Evolutionary conservation across 2,888 invertebrate species (phyloP).

Genomic region (Leucophora obtusa): DNA sequence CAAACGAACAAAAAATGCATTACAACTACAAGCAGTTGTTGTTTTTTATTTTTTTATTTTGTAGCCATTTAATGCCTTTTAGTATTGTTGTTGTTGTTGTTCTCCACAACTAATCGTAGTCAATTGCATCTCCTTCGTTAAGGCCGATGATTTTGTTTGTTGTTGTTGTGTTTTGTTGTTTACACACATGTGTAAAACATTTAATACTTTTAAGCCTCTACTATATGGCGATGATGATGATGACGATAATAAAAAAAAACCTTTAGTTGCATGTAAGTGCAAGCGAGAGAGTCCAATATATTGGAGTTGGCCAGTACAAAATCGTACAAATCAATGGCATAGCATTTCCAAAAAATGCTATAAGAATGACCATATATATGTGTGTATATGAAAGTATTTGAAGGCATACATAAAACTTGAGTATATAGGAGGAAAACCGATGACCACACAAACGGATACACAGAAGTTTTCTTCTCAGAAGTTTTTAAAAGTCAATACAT

Average conservation of each 20-base stretch:
- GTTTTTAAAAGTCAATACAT: too few relatives aligned
- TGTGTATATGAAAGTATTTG: too few relatives aligned
- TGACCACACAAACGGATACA: background rate
- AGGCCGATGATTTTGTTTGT: slow-evolving; percentile 63
- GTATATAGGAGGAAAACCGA: background rate
- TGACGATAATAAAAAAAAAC: slow-evolving; percentile 3
- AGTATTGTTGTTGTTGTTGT: slow-evolving; percentile 37
- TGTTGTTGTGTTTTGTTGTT: slow-evolving; percentile 57
- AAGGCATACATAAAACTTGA: background rate
- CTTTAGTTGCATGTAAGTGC: slow-evolving; percentile 32
- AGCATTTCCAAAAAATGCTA: background rate
- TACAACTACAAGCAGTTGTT: slow-evolving; percentile 28
- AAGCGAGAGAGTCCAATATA: slow-evolving; percentile 39
- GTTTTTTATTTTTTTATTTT: slow-evolving; percentile 42
- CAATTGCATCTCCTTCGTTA: slow-evolving; percentile 55
- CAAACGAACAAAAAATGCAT: slow-evolving; percentile 48
- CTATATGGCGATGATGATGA: slow-evolving; percentile 1
- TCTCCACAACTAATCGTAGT: slow-evolving; percentile 54
- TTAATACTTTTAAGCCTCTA: slow-evolving; percentile 61
- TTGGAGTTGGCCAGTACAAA: background rate
- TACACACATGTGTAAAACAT: slow-evolving; percentile 61
- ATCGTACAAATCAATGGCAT: background rate
- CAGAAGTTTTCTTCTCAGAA: too few relatives aligned
- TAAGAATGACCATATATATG: background rate
- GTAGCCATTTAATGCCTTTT: slow-evolving; percentile 68